Base-by-base conservation (phyloP, 2,113 vertebrate genomes). In the Lampris megalopsis region DNA sequence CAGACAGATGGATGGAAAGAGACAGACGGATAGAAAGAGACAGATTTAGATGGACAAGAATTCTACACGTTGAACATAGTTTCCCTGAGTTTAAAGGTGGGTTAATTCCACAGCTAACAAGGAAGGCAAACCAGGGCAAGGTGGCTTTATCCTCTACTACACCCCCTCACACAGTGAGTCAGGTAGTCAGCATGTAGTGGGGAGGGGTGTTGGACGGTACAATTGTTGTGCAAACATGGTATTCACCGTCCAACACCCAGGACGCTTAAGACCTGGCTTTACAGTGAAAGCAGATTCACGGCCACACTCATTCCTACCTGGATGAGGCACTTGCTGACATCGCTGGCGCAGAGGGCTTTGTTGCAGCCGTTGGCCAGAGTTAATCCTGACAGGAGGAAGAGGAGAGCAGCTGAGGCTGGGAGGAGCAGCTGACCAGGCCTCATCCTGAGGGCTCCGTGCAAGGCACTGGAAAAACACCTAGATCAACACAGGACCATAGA, bases 301-400 rank as follows among this genome's bases (percentile, higher is more conserved):
- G 43, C 6, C 41, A 64, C 63, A 49, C 43, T 3, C 6, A 9
- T 52, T 41, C 52, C 1, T 92, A 99, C 98, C 97, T 99, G 98
- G 82, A 99, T 96, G 73, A 99, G 95, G 87, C 98, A 99, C 89
- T 99, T 99, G 94, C 98, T 99, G 92, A 99, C 98, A 10, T 99
- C 98, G 4, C 97, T 99, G 43, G 98, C 97, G 54, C 98, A 99
- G 9, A 99, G 95, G 1, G 97, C 98, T 88, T 99, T 99, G 90
- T 99, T 99, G 89, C 98, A 99, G 90, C 94, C 95, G 9, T 80
- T 80, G 36, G 95, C 94, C 0, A 91, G 42, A 0, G 95, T 91
- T 79, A 96, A 80, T 86, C 93, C 94, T 0, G 93, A 89, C 43
- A 97, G 81, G 85, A 97, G 86, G 82, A 96, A 75, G 72, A 96